phyloP scores from a whole-genome alignment of 1,140 invertebrate species.

The Meloidogyne floridensis region DNA sequence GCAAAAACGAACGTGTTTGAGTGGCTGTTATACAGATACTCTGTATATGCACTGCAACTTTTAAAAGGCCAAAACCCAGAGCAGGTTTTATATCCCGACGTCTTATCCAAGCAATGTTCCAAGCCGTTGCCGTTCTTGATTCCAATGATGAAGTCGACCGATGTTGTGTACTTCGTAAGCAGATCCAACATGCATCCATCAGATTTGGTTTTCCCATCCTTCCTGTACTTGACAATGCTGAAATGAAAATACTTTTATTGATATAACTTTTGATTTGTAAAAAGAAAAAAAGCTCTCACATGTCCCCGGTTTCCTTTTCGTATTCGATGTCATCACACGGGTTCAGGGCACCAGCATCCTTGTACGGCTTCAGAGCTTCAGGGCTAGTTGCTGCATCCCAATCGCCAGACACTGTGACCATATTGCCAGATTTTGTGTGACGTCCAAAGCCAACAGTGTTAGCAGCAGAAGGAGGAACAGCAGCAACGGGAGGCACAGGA shows the following conservation, averaged over 20 bases:
- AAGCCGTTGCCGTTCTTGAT: background rate
- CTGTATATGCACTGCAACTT: background rate
- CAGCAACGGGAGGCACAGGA: too few species aligned
- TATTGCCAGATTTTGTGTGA: background rate
- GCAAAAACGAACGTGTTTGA: background rate
- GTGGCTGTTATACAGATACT: background rate
- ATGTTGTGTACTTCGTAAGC: background rate
- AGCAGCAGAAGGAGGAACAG: too few species aligned
- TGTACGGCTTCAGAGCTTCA: too few species aligned
- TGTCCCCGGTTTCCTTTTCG: too few species aligned
- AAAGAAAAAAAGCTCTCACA: too few species aligned
- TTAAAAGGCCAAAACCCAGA: background rate
- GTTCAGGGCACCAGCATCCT: background rate
- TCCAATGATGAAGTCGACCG: background rate
- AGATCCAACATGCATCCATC: too few species aligned
- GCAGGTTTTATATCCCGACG: too few species aligned
- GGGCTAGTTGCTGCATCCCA: too few species aligned
- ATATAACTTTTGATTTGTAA: background rate
- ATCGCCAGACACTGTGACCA: background rate
- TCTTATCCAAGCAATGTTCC: background rate
- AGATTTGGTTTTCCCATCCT: too few species aligned
- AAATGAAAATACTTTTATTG: background rate
- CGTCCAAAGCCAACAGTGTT: background rate
- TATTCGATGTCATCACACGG: background rate
- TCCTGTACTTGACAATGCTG: too few species aligned